Conservation (phyloP, 2,888 invertebrate genomes). For the Sphaeridia pumilis region DNA sequence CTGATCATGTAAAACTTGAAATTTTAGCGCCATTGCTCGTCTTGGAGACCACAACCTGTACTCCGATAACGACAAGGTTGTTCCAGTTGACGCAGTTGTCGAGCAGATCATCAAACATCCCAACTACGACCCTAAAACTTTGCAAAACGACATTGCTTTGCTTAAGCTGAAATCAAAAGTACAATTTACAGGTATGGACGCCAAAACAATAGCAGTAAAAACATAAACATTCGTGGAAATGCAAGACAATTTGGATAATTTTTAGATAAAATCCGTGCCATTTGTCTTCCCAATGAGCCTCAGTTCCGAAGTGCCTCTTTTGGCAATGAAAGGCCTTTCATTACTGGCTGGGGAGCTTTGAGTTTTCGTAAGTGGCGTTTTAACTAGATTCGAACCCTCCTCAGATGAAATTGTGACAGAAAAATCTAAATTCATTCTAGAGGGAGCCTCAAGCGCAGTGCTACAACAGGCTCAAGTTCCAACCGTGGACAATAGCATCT, state of each 20-base stretch:
- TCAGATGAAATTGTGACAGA: neutral
- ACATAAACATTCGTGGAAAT: too few relatives aligned
- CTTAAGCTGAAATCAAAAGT: conserved; percentile 51
- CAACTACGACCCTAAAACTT: conserved; percentile 50
- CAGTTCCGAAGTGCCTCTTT: conserved; percentile 47
- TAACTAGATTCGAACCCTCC: neutral
- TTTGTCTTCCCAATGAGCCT: conserved; percentile 57
- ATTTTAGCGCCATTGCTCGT: conserved; percentile 52
- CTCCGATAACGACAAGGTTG: conserved; percentile 50
- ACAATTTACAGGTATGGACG: conserved; percentile 46
- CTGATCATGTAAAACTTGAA: neutral
- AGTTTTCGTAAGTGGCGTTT: conserved; percentile 51
- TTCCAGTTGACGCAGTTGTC: conserved; percentile 51
- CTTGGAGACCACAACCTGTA: conserved; percentile 66
- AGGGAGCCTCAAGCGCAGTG: conserved; percentile 53
- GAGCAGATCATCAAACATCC: conserved; percentile 54
- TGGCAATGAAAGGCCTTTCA: conserved; percentile 51
- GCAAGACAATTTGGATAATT: conserved; percentile 34
- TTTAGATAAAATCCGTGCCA: conserved; percentile 55
- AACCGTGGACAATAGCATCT: conserved; percentile 51
- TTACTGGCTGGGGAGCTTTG: conserved; percentile 74
- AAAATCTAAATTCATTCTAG: conserved; percentile 40
- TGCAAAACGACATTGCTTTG: conserved; percentile 67
- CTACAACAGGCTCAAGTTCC: conserved; percentile 61
- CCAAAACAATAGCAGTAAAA: conserved; percentile 9